phyloP scores from a whole-genome alignment of 2,888 invertebrate genomes.

The Ectemnius continuus region DNA sequence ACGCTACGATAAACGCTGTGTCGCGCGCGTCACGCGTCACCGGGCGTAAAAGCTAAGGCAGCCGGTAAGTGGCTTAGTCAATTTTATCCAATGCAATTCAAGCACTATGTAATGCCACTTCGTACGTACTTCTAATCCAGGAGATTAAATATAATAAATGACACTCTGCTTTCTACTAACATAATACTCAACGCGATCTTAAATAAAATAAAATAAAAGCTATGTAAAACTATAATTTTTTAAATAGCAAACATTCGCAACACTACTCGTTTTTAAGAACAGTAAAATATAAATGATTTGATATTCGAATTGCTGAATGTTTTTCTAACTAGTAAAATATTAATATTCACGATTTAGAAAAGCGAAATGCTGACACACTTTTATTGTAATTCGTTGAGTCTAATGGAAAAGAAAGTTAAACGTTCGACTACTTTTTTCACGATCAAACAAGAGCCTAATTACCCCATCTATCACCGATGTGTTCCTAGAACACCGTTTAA shows the following conservation, averaged over 20 bases:
- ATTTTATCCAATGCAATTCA: background rate
- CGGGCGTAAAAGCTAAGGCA: constrained; percentile 31
- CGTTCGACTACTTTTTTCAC: constrained; percentile 15
- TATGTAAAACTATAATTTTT: background rate
- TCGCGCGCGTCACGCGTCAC: constrained; percentile 59
- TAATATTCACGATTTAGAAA: no score
- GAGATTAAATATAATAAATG: no score
- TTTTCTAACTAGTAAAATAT: no score
- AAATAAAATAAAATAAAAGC: background rate
- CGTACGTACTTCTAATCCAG: no score
- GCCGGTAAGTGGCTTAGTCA: constrained; percentile 17
- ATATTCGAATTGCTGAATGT: no score
- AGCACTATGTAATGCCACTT: no score
- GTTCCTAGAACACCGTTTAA: background rate
- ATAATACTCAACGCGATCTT: background rate
- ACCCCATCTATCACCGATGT: constrained; percentile 18
- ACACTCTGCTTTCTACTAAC: background rate
- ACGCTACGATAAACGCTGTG: constrained; percentile 68
- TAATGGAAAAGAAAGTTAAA: no score
- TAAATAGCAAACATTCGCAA: no score
- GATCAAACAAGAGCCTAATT: constrained; percentile 37
- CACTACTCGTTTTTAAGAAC: no score
- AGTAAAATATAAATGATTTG: no score
- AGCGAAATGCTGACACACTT: no score
- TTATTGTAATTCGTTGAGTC: no score